A percentile compares a stretch with the other conserved stretches of the same genome.
These are phyloP conservation scores for Labeo rohita DNA, from an alignment of 2,113 vertebrate genomes.

Conservation along the genomic window DNA sequence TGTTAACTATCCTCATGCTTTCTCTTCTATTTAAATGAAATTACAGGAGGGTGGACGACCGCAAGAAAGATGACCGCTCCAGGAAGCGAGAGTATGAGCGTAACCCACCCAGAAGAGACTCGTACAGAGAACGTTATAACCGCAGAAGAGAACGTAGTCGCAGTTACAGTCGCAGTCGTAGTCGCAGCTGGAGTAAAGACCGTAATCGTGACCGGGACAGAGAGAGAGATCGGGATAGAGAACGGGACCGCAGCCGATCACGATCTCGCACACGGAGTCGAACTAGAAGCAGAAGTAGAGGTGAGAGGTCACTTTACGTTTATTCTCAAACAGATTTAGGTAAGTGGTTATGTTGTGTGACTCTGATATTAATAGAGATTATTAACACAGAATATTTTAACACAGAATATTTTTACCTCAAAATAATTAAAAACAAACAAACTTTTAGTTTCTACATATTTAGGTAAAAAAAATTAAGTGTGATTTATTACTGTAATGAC, in stretches of 20 bases:
- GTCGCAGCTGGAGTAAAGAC: slow-evolving; percentile 95
- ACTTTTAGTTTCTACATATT: no score
- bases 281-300: slow-evolving; percentile 85
- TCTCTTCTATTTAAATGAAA: neutral
- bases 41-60: slow-evolving; percentile 90
- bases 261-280: slow-evolving; percentile 65
- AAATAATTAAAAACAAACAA: no score
- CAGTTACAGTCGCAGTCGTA: slow-evolving; percentile 92
- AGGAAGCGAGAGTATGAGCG: slow-evolving; percentile 96
- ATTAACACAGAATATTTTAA: no score
- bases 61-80: slow-evolving; percentile 93
- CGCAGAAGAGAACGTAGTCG: slow-evolving; percentile 90
- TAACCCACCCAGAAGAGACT: slow-evolving; percentile 89
- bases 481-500: neutral
- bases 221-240: slow-evolving; percentile 74
- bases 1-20: neutral
- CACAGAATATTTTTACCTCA: no score
- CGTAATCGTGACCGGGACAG: slow-evolving; percentile 87
- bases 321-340: neutral
- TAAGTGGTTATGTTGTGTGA: no score
- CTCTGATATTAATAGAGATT: no score
- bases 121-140: slow-evolving; percentile 94
- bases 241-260: slow-evolving; percentile 71
- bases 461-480: neutral
- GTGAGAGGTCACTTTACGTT: slow-evolving; percentile 45